phyloP scores from a whole-genome alignment of 2,113 vertebrate genomes.

The Ammodytes dubius region DNA sequence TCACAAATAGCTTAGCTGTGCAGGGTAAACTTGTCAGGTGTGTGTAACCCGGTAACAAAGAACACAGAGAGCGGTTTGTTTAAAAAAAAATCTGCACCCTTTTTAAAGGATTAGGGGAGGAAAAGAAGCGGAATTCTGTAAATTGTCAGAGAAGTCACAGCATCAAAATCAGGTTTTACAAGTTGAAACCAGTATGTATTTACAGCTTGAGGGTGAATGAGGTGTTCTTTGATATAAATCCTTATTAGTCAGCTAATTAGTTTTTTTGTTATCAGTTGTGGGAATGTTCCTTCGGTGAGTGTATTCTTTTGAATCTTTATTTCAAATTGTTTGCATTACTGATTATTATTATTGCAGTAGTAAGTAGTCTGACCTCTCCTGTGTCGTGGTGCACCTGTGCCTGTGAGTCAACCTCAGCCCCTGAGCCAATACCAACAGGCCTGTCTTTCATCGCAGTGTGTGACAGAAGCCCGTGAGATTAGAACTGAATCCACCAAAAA shows the following conservation, averaged over 20 bases:
- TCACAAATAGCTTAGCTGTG: constrained; percentile 62
- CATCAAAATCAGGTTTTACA: constrained; percentile 56
- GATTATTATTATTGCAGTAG: constrained; percentile 13
- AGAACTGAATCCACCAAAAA: constrained; percentile 78
- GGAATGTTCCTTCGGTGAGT: not conserved
- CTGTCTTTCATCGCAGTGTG: constrained; percentile 76
- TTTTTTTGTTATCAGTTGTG: not conserved
- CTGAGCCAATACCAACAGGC: constrained; percentile 78
- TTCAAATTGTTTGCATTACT: constrained; percentile 27
- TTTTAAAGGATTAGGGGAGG: constrained; percentile 69
- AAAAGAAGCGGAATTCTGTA: constrained; percentile 54
- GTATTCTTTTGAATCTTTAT: not conserved
- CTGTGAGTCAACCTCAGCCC: constrained; percentile 63
- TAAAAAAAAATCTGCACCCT: constrained; percentile 61
- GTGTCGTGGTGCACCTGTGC: constrained; percentile 76
- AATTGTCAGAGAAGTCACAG: constrained; percentile 45
- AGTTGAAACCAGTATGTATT: constrained; percentile 53
- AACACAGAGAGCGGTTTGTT: constrained; percentile 66
- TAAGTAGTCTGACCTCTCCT: constrained; percentile 44
- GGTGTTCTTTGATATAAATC: constrained; percentile 6
- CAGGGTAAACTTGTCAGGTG: constrained; percentile 72
- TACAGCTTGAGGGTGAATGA: constrained; percentile 8
- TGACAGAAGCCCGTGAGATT: constrained; percentile 76
- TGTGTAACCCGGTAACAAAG: constrained; percentile 58
- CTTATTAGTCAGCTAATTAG: constrained; percentile 8